Percentiles rank a stretch among this genome's conserved stretches.
Conservation (phyloP, 1,140 invertebrate species). For the Drosophila rufa region DNA sequence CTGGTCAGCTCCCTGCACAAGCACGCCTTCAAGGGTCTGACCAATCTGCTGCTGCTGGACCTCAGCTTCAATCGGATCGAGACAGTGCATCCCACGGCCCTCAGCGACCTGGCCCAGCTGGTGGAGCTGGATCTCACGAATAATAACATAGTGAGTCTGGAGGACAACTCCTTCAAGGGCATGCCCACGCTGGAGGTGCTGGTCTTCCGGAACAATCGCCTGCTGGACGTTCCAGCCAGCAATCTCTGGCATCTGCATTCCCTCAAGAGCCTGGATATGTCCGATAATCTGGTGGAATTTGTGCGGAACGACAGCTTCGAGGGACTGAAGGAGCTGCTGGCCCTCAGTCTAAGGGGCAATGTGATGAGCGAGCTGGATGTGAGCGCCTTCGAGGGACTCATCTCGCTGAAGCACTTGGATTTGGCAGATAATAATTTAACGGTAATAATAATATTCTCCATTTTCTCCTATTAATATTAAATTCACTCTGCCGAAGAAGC, state of each 20-base stretch:
- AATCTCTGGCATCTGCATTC: slow-evolving; percentile 89
- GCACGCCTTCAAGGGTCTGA: slow-evolving; percentile 91
- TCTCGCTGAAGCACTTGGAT: slow-evolving; percentile 90
- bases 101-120: slow-evolving; percentile 90
- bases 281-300: slow-evolving; percentile 90
- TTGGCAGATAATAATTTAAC: slow-evolving; percentile 93
- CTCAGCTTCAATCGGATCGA: slow-evolving; percentile 92
- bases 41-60: slow-evolving; percentile 89
- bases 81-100: slow-evolving; percentile 89
- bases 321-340: slow-evolving; percentile 88
- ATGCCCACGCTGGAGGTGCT: slow-evolving; percentile 89
- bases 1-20: slow-evolving; percentile 89
- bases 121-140: slow-evolving; percentile 91
- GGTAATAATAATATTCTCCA: slow-evolving; percentile 28
- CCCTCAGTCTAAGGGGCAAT: slow-evolving; percentile 89
- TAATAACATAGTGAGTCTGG: slow-evolving; percentile 91
- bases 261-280: slow-evolving; percentile 89
- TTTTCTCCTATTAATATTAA: slow-evolving; percentile 1
- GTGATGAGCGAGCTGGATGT: slow-evolving; percentile 89
- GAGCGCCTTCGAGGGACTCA: slow-evolving; percentile 89
- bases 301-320: slow-evolving; percentile 89
- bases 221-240: slow-evolving; percentile 90
- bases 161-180: slow-evolving; percentile 89
- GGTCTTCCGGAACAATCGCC: slow-evolving; percentile 90
- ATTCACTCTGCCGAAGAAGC: slow-evolving; percentile 18